A percentile compares a stretch with the other conserved stretches of the same genome.
Conservation (phyloP, 2,113 vertebrate species). For the Mionectes macconnelli region DNA sequence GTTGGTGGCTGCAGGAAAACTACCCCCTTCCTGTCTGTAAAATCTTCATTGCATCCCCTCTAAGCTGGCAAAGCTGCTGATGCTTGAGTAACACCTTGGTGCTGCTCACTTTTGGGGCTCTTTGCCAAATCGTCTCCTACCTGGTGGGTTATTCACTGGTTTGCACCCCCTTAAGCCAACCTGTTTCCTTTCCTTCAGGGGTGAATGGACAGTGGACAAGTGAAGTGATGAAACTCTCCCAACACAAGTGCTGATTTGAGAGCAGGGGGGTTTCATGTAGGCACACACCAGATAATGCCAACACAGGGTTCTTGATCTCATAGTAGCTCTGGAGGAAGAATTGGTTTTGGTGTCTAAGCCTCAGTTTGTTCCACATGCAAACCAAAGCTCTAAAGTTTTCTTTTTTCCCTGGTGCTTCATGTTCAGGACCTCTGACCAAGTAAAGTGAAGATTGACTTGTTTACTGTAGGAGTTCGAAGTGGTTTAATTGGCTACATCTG, state of each 20-base stretch:
- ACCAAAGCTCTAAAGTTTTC: neutral
- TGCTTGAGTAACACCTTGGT: neutral
- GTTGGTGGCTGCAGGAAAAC: neutral
- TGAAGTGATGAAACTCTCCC: neutral
- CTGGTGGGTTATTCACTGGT: neutral
- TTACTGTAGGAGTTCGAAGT: constrained; percentile 45
- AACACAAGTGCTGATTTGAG: neutral
- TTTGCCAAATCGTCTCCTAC: neutral
- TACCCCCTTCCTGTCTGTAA: neutral
- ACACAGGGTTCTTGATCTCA: neutral
- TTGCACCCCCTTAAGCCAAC: neutral
- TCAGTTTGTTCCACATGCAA: neutral
- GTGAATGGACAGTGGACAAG: neutral
- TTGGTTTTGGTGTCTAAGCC: neutral
- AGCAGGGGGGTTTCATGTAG: neutral
- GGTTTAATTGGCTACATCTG: constrained; percentile 47
- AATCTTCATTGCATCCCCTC: neutral
- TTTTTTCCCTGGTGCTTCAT: neutral
- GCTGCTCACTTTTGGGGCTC: neutral
- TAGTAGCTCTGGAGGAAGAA: neutral
- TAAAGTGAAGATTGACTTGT: constrained; percentile 14
- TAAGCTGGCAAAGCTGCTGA: neutral
- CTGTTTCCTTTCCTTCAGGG: neutral
- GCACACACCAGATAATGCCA: neutral
- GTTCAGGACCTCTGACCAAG: constrained; percentile 14